These are phyloP conservation scores for Pentalonia nigronervosa DNA, from an alignment of 1,140 invertebrate genomes.

Conservation along the genomic window DNA sequence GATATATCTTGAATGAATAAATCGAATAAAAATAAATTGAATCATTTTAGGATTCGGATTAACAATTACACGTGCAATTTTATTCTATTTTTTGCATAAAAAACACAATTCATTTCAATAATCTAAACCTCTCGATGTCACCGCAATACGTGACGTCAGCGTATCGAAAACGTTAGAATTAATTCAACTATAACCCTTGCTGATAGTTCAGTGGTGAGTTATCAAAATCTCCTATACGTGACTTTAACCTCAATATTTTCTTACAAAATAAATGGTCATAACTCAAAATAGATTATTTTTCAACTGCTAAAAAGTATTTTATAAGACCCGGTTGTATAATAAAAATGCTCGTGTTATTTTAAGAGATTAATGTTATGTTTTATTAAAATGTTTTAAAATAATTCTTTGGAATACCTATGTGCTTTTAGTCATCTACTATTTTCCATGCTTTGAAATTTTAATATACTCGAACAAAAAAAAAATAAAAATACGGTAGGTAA, in stretches of 20 bases:
- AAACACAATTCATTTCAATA: not conserved
- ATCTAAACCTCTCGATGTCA: not conserved
- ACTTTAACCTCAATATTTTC: slow-evolving; percentile 14
- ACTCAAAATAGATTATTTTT: slow-evolving; percentile 10
- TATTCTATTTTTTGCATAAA: not conserved
- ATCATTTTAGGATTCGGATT: not conserved
- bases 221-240: not conserved
- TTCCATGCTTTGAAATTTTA: not conserved
- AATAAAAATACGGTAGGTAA: too few relatives aligned
- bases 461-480: too few relatives aligned
- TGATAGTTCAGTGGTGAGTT: not conserved
- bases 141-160: not conserved
- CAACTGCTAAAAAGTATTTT: not conserved
- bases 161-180: not conserved
- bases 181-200: not conserved
- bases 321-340: not conserved
- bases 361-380: not conserved
- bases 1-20: not conserved
- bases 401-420: too few relatives aligned
- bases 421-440: too few relatives aligned
- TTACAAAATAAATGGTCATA: not conserved
- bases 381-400: not conserved
- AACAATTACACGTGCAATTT: not conserved
- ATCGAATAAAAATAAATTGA: not conserved
- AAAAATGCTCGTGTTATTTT: not conserved